Evolutionary conservation across 2,888 invertebrate species (phyloP), one percentile per base, ranked within the genome.

Genomic region (Ganaspis brasiliensis): DNA sequence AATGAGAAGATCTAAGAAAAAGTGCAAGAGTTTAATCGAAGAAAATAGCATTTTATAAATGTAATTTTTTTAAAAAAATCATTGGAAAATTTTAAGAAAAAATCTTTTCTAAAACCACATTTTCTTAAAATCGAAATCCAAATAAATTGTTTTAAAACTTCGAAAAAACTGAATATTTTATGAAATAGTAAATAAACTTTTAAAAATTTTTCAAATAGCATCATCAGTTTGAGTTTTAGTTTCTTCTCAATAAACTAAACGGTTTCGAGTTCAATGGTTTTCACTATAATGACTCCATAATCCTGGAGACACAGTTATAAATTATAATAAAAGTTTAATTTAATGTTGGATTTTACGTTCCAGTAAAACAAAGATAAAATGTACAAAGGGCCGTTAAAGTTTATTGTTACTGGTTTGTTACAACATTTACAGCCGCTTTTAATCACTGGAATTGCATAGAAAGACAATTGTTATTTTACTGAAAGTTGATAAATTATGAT

Each of bases 391-490:
- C 9, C 26, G 12, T 56, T 56, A 56, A 12, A 56, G 24, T 56
- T 56, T 56, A 56, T 26, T 56, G 56, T 56, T 56, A 56, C 56
- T 56, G 56, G 16, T 19, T 52, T 52, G 52, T 52, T 52, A 19
- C 52, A 52, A 52, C 52, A 52, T 52, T 52, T 52, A 52, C 52
- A 52, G 19, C 19, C 52, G 52, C 52, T 52, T 52, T 52, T 52
- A 52, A 52, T 52, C 52, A 52, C 49, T n/a, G 16, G n/a, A n/a
- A 52, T 16, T 8, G 8, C 19, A 52, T 19, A 52, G 40, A 40
- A 40, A 10, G 40, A 10, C 40, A 40, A 2, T 40, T 40, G 31
- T 31, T 2, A 31, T 31, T 31, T 31, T 31, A 31, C 31, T 31
- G 31, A 31, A 31, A 31, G 2, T 2, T 31, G 31, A 31, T 31